Percentiles rank a stretch among this genome's conserved stretches.
These are phyloP conservation scores for Netta rufina DNA, from an alignment of 2,797 vertebrate genomes.

Conservation along the genomic window DNA sequence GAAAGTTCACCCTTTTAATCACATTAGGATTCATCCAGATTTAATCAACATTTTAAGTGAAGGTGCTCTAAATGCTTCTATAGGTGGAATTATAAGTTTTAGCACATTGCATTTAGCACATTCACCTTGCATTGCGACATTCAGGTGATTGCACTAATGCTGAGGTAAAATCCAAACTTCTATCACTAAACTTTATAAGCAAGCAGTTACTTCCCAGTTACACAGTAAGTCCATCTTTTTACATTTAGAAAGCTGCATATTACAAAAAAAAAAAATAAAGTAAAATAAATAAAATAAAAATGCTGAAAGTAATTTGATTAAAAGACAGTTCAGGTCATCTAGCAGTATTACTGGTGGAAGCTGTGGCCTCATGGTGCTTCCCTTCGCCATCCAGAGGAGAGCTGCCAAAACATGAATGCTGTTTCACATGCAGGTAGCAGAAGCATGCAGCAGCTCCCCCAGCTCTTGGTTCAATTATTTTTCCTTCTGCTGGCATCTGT, in stretches of 20 bases:
- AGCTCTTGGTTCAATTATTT: not conserved
- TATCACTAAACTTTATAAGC: not conserved
- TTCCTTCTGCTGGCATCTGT: not conserved
- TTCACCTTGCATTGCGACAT: not conserved
- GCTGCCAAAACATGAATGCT: not conserved
- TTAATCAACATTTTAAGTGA: not conserved
- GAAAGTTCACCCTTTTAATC: not conserved
- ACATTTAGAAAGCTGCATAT: not conserved
- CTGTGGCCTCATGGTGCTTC: fast-evolving
- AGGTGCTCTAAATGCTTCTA: not conserved
- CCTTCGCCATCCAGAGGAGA: not conserved
- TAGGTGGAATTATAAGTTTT: not conserved
- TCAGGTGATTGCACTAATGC: not conserved
- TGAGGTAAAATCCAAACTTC: not conserved
- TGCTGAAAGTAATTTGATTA: not conserved
- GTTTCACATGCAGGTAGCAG: not conserved
- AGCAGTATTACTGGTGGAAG: not conserved
- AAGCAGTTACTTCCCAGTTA: not conserved
- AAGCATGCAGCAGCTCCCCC: not conserved
- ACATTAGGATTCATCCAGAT: not conserved
- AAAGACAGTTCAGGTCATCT: not conserved
- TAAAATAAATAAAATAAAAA: too few relatives aligned
- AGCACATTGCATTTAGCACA: not conserved
- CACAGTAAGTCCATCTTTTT: not conserved
- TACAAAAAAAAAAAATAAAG: not conserved